Evolutionary conservation across 2,888 invertebrate genomes (phyloP), one percentile per base, ranked within the genome.

Genomic region (Nemurella pictetii): DNA sequence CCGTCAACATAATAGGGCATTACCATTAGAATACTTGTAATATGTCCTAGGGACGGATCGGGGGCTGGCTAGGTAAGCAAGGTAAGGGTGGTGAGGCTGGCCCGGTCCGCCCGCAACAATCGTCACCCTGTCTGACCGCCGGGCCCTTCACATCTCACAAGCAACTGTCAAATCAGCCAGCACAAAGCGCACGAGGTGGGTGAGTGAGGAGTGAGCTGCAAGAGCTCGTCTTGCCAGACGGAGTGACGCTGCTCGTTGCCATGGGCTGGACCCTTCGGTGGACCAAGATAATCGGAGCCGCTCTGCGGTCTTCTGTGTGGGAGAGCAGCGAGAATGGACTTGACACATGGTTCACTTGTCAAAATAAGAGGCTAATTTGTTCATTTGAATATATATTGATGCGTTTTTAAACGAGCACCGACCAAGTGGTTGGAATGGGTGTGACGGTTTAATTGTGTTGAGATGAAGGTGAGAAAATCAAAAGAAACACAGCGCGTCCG

Each of bases 101-200:
- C 30, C 55, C 81, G n/a, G n/a, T n/a, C n/a, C 81, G 30, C 35
- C 81, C 82, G 26, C 82, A 30, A 82, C 82, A 55, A 82, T 82
- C 72, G 27, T 26, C 82, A 72, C 82, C 82, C 80, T 55, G n/a
- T 78, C 78, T 29, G 78, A 78, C 78, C 78, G 78, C 55, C 55
- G 55, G 55, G 55, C 78, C 75, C 78, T 78, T 27, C 78, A 78
- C 29, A 55, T 55, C 55, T 12, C 9, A 55, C 55, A 30, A 78
- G 78, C 78, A 29, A 82, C 78, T 78, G 78, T 78, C 78, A 78
- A 28, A 78, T 78, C 78, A 78, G 7, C 72, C 28, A 2, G 82
- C 32, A 82, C 55, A 81, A 82, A 27, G 55, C 26, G 4, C 15
- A 5, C 15, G 26, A 81, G 80, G 80, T 81, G 80, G 80, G 80